Evolutionary conservation across 2,797 vertebrate species (phyloP).

Genomic region (Miichthys miiuy): DNA sequence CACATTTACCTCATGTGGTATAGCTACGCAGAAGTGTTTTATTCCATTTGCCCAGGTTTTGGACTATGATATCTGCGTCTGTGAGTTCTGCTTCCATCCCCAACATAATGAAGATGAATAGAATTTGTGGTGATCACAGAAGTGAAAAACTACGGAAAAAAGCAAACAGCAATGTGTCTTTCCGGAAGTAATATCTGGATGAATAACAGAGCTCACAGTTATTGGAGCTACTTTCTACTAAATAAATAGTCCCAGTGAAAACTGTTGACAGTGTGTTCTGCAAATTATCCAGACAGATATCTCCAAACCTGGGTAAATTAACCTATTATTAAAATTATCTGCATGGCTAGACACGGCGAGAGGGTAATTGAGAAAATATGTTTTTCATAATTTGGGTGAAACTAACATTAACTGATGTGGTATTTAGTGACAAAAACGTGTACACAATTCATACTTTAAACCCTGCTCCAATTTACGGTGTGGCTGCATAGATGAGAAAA

Average conservation of each 20-base stretch:
- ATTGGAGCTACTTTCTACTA: conserved; percentile 3
- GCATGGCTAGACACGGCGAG: neutral
- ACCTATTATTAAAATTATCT: neutral
- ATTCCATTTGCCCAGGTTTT: neutral
- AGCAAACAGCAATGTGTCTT: conserved; percentile 5
- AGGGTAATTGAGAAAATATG: neutral
- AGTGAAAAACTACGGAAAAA: neutral
- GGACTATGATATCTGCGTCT: neutral
- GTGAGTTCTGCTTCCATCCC: neutral
- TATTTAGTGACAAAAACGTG: conserved; percentile 27
- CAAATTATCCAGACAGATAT: conserved; percentile 13
- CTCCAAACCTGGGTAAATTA: conserved; percentile 12
- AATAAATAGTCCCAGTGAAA: neutral
- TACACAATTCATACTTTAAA: conserved; percentile 13
- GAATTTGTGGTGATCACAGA: conserved; percentile 5
- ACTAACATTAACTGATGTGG: conserved; percentile 11
- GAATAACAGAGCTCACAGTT: conserved; percentile 7
- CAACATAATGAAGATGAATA: neutral
- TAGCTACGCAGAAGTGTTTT: neutral
- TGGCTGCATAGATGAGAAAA: conserved; percentile 24
- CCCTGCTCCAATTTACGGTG: conserved; percentile 35
- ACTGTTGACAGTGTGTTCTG: neutral
- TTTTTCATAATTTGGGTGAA: conserved; percentile 5
- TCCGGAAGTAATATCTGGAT: neutral
- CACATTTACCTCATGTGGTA: neutral